phyloP scores from a whole-genome alignment of 2,797 vertebrate genomes.

The Protosalanx chinensis region DNA sequence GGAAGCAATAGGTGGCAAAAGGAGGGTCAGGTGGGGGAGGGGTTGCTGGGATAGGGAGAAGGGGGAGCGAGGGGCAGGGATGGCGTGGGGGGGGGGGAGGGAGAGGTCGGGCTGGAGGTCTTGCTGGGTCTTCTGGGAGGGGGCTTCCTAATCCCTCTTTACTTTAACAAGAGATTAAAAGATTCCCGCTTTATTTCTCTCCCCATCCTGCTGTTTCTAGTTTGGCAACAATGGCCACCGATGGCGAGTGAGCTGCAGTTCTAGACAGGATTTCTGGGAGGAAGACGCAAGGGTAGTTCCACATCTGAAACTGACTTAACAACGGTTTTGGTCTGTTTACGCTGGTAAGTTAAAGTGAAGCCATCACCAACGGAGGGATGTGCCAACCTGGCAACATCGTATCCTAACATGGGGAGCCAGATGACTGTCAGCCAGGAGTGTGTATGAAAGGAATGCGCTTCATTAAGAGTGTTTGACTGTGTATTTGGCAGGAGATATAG shows the following conservation, averaged over 20 bases:
- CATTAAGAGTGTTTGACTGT: too few species aligned
- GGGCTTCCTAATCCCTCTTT: slow-evolving; percentile 57
- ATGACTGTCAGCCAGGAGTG: too few species aligned
- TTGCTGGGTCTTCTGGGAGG: slow-evolving; percentile 44
- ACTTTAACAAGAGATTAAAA: slow-evolving; percentile 61
- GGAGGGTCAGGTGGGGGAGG: not conserved
- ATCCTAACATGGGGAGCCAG: too few species aligned
- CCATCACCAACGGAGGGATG: too few species aligned
- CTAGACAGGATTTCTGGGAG: not conserved
- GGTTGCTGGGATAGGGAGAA: not conserved
- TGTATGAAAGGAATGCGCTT: too few species aligned
- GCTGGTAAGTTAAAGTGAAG: too few species aligned
- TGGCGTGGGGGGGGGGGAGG: not conserved
- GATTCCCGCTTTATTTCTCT: slow-evolving; percentile 56
- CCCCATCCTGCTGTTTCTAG: slow-evolving; percentile 49
- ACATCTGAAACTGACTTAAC: not conserved
- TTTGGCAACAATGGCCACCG: slow-evolving; percentile 34
- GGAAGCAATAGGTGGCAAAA: not conserved
- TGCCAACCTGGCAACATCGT: too few species aligned
- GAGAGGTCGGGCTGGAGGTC: slow-evolving; percentile 27
- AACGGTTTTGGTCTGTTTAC: too few species aligned
- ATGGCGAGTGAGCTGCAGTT: slow-evolving; percentile 42
- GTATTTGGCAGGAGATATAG: too few species aligned
- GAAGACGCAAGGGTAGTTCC: not conserved
- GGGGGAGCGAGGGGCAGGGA: not conserved